Conservation (phyloP, 2,113 vertebrate genomes). For the Rafetus swinhoei region DNA sequence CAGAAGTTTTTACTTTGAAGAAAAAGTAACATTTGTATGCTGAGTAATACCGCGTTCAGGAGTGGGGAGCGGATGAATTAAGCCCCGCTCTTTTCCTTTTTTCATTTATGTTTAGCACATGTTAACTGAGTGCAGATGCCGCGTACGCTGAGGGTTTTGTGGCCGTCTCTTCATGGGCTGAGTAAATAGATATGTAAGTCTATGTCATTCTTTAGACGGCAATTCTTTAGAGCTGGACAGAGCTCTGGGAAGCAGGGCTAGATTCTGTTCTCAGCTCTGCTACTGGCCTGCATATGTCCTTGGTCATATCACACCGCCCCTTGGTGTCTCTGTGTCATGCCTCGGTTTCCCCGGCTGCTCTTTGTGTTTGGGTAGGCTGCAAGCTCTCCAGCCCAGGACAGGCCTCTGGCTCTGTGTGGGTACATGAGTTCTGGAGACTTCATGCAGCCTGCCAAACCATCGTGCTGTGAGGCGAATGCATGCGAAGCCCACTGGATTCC, state of each 20-base stretch:
- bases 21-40: conserved; percentile 15
- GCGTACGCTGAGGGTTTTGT: neutral
- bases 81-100: conserved; percentile 32
- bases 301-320: neutral
- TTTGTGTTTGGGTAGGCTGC: neutral
- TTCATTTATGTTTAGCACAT: conserved; percentile 52
- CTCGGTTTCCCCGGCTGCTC: neutral
- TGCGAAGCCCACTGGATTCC: neutral
- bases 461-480: neutral
- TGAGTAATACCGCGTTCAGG: neutral
- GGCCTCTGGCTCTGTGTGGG: neutral
- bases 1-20: conserved; percentile 21
- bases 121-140: neutral
- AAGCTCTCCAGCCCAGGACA: neutral
- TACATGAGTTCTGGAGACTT: neutral
- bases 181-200: neutral
- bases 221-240: neutral
- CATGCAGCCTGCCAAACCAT: neutral
- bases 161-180: neutral
- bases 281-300: neutral
- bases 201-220: neutral
- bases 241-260: neutral
- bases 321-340: neutral
- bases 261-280: neutral
- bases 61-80: conserved; percentile 24